Evolutionary conservation across 1,140 invertebrate species (phyloP), one percentile per base, ranked within the genome.

Genomic region (Orchestia grillus): DNA sequence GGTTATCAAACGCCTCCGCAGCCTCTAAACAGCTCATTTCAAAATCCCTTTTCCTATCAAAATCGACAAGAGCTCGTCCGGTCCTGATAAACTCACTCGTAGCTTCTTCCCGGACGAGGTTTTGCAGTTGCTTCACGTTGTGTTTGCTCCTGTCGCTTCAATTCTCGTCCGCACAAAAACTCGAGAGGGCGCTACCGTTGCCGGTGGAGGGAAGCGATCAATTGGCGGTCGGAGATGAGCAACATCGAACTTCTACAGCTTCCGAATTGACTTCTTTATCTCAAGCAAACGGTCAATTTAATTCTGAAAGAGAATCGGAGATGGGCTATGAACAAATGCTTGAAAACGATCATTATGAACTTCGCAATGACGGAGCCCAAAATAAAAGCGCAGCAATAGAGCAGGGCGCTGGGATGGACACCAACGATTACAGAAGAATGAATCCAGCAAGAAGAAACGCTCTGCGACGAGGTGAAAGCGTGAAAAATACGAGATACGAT

Each of bases 61-160:
- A 77, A 77, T 77, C 62, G 28, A 77, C 62, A 23, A 15, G 62
- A 77, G 62, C 36, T 77, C 62, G 62, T 28, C 28, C 15, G 11
- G 62, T 77, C 36, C 62, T 77, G 62, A 77, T 77, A 77, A 77
- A 77, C 62, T 77, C 62, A 90, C 42, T 15, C 88, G 42, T 90
- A 90, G 43, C 6, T 90, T 90, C 42, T 90, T 43, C 88, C 42
- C 15, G 88, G 88, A 16, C 88, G 43, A 44, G 88, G 8, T 90
- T 90, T 90, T 44, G n/a, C 41, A 90, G 41, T 90, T 90, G 43
- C 43, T 90, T 90, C 88, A 42, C 43, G 88, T 41, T 90, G 88
- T 90, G 41, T 90, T 90, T 90, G 15, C 88, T 90, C 15, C 28
- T 90, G 43, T 42, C 43, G 88, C 88, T 90, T 41, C 88, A 90